These are phyloP conservation scores for Phania funesta DNA, from an alignment of 2,888 invertebrate species.

Conservation along the genomic window DNA sequence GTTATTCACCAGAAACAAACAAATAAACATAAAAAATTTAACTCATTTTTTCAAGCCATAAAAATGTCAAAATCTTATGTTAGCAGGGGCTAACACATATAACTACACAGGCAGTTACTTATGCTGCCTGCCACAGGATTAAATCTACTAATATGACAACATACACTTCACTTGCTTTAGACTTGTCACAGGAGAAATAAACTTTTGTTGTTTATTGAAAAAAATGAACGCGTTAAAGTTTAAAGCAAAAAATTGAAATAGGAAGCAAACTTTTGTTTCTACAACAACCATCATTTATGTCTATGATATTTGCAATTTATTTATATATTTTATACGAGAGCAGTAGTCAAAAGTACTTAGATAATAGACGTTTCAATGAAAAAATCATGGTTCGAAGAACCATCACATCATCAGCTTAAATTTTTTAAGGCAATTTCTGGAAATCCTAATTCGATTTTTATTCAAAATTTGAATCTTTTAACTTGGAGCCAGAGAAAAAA, in stretches of 20 bases:
- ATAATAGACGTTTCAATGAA: too few relatives aligned
- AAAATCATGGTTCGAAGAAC: too few relatives aligned
- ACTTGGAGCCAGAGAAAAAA: too few relatives aligned
- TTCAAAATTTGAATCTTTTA: too few relatives aligned
- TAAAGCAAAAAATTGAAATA: constrained; percentile 19
- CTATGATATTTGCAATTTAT: constrained; percentile 52
- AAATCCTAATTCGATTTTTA: too few relatives aligned
- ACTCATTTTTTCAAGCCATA: constrained; percentile 54
- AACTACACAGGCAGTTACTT: constrained; percentile 1
- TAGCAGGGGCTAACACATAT: background rate
- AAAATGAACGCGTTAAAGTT: constrained; percentile 3
- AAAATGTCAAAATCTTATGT: constrained; percentile 61
- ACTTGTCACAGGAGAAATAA: too few relatives aligned
- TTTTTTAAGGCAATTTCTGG: too few relatives aligned
- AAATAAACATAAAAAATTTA: background rate
- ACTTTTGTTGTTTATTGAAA: constrained; percentile 17
- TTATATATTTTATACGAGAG: too few relatives aligned
- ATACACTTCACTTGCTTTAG: constrained; percentile 21
- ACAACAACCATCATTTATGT: constrained; percentile 54
- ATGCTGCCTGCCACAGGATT: constrained; percentile 10
- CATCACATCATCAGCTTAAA: too few relatives aligned
- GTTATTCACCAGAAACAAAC: constrained; percentile 11
- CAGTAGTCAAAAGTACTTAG: too few relatives aligned
- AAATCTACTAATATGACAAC: constrained; percentile 23
- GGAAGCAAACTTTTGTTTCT: constrained; percentile 17